Evolutionary conservation across 2,797 vertebrate genomes (phyloP).

Genomic region (Takifugu ocellatus): DNA sequence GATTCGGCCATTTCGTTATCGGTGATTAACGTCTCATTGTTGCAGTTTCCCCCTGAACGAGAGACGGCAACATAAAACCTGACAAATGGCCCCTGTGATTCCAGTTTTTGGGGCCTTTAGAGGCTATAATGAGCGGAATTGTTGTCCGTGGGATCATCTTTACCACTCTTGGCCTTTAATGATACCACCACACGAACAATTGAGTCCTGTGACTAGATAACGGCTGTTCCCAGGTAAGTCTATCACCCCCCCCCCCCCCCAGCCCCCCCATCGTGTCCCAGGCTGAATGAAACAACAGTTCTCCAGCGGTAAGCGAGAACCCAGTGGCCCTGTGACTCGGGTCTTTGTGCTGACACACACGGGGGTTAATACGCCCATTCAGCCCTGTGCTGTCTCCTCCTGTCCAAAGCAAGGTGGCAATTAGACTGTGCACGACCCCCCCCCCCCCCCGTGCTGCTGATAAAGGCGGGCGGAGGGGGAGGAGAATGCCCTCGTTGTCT

Average conservation of each 20-base stretch:
- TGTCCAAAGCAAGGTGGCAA: slow-evolving; percentile 58
- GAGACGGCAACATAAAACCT: slow-evolving; percentile 35
- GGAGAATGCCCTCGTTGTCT: slow-evolving; percentile 67
- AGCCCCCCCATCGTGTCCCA: slow-evolving; percentile 1
- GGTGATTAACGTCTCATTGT: slow-evolving; percentile 37
- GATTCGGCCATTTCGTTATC: slow-evolving; percentile 31
- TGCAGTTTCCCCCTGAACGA: slow-evolving; percentile 29
- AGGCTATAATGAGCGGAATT: slow-evolving; percentile 47
- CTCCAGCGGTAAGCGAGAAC: slow-evolving; percentile 33
- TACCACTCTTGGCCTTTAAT: slow-evolving; percentile 18
- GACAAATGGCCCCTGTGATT: slow-evolving; percentile 34
- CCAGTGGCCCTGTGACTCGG: slow-evolving; percentile 53
- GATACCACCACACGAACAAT: slow-evolving; percentile 47
- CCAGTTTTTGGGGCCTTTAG: slow-evolving; percentile 23
- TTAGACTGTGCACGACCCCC: slow-evolving; percentile 50
- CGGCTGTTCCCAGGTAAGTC: slow-evolving; percentile 66
- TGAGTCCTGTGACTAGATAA: slow-evolving; percentile 38
- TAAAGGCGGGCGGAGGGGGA: slow-evolving; percentile 22
- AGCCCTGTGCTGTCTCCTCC: slow-evolving; percentile 37
- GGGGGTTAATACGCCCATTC: slow-evolving; percentile 61
- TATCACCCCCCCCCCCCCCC: slow-evolving; percentile 25
- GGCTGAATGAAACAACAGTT: slow-evolving; percentile 56
- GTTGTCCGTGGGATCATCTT: slow-evolving; percentile 21
- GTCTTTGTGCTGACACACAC: slow-evolving; percentile 46
- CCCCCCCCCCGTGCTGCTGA: neutral